Evolutionary conservation across 2,113 vertebrate species (phyloP).

Genomic region (Phainopepla nitens): DNA sequence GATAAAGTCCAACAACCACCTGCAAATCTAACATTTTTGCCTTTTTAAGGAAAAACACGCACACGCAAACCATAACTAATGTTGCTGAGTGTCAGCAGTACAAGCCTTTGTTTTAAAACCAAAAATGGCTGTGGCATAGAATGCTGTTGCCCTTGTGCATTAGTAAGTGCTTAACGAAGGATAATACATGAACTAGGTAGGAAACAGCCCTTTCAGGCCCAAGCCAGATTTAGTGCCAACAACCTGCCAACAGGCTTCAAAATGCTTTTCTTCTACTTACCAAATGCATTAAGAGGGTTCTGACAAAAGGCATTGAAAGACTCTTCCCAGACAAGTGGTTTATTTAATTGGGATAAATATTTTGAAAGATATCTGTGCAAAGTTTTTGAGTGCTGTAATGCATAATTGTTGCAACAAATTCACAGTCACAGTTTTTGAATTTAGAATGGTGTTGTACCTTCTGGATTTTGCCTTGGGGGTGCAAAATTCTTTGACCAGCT

Average conservation of each 20-base stretch:
- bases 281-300: neutral
- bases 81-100: neutral
- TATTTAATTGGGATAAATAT: neutral
- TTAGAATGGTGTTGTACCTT: neutral
- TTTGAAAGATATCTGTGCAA: neutral
- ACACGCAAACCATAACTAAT: neutral
- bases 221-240: neutral
- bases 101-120: neutral
- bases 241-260: neutral
- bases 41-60: neutral
- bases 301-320: neutral
- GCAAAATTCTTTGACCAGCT: neutral
- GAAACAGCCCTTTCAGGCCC: neutral
- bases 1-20: neutral
- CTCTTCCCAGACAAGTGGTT: neutral
- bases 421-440: neutral
- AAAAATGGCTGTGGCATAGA: neutral
- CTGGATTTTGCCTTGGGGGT: neutral
- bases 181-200: neutral
- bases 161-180: neutral
- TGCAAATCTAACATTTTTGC: neutral
- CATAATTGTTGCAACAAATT: neutral
- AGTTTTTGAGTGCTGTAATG: neutral
- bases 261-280: neutral
- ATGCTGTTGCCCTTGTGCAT: neutral